These are phyloP conservation scores for Sorex araneus DNA, from an alignment of 2,113 vertebrate species.

Conservation along the genomic window DNA sequence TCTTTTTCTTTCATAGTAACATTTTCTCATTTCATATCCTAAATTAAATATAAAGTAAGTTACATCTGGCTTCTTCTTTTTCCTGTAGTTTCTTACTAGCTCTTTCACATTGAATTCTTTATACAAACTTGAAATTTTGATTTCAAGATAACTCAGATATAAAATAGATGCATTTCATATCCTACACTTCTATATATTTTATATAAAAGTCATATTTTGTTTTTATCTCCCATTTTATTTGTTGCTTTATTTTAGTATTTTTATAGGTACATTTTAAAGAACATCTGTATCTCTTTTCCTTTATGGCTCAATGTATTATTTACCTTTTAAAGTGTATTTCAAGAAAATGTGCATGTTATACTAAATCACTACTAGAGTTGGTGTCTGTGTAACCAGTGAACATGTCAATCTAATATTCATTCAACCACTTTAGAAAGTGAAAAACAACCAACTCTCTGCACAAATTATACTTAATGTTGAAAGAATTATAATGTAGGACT, in stretches of 20 bases:
- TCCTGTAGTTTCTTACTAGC: not conserved
- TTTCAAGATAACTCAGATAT: not conserved
- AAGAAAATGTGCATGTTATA: not conserved
- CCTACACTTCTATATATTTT: not conserved
- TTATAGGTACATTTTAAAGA: constrained; percentile 58
- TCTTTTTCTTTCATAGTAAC: constrained; percentile 34
- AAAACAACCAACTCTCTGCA: constrained; percentile 50
- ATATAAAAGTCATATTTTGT: constrained; percentile 6
- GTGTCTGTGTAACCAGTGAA: not conserved
- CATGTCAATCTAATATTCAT: constrained; percentile 39
- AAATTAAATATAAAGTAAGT: constrained; percentile 38
- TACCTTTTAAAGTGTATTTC: constrained; percentile 42
- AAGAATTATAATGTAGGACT: constrained; percentile 28
- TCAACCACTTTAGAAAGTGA: constrained; percentile 47
- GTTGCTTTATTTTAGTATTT: not conserved
- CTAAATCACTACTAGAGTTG: constrained; percentile 53
- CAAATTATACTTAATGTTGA: not conserved
- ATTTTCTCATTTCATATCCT: constrained; percentile 10
- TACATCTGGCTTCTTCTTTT: not conserved
- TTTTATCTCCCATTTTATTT: not conserved
- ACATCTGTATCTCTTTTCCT: not conserved
- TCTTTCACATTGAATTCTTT: not conserved
- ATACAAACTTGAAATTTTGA: not conserved
- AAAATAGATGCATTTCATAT: not conserved
- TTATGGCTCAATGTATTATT: constrained; percentile 22